A percentile compares a stretch with the other conserved stretches of the same genome.
phyloP scores from a whole-genome alignment of 2,797 vertebrate species.

The Pseudocheirus occidentalis region DNA sequence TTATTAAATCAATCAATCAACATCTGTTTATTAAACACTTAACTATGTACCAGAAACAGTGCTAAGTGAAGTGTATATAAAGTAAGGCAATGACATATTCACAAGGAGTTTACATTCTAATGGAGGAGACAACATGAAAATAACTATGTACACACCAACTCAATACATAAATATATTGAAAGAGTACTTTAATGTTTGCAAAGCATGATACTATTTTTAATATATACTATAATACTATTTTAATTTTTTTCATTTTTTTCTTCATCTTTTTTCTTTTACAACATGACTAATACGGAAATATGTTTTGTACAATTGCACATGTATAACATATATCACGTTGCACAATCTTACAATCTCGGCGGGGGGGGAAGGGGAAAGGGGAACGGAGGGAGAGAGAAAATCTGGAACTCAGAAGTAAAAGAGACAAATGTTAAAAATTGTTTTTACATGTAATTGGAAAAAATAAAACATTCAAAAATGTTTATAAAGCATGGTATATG shows the following conservation, averaged over 20 bases:
- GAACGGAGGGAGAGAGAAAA: neutral
- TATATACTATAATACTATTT: too few relatives aligned
- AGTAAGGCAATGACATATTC: neutral
- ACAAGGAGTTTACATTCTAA: neutral
- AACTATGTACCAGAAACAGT: neutral
- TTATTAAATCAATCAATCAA: neutral
- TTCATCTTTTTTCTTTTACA: neutral
- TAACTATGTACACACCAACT: neutral
- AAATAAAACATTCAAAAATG: neutral
- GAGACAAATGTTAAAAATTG: neutral
- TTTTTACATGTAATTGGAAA: neutral
- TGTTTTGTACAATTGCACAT: neutral
- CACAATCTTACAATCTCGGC: too few relatives aligned
- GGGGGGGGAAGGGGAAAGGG: neutral
- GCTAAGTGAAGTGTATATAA: neutral
- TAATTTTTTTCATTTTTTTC: neutral
- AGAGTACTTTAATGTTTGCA: neutral
- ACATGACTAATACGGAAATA: neutral
- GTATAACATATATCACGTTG: neutral
- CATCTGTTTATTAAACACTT: neutral
- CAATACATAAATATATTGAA: neutral
- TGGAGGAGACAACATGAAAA: neutral
- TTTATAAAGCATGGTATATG: neutral
- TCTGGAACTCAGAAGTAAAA: neutral
- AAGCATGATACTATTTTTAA: neutral